phyloP scores from a whole-genome alignment of 2,888 invertebrate genomes.

The Cryptocephalus moraei region DNA sequence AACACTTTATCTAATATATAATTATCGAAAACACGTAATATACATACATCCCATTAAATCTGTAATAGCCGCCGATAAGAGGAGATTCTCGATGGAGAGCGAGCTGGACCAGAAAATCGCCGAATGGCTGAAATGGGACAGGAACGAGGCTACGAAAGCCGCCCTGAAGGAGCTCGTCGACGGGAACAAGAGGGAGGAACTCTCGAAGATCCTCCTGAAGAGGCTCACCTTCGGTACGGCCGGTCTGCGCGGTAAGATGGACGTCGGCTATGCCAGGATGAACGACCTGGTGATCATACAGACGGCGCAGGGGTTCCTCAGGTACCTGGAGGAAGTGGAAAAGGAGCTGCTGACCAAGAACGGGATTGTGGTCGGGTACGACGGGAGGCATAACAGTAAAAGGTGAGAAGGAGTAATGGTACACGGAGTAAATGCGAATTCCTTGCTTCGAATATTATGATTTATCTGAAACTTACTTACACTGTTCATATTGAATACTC shows the following conservation, averaged over 20 bases:
- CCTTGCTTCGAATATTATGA: no score
- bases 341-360: conserved; percentile 46
- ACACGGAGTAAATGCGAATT: no score
- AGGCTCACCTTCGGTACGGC: conserved; percentile 86
- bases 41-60: no score
- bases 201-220: conserved; percentile 54
- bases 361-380: conserved; percentile 84
- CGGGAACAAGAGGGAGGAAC: conserved; percentile 45
- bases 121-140: conserved; percentile 68
- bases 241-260: conserved; percentile 86
- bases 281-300: conserved; percentile 95
- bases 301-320: conserved; percentile 81
- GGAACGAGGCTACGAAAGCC: conserved; percentile 53
- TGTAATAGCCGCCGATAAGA: no score
- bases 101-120: conserved; percentile 54
- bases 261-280: conserved; percentile 85
- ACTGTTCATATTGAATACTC: no score
- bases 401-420: conserved; percentile 75
- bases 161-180: conserved; percentile 53
- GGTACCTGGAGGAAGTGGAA: conserved; percentile 56
- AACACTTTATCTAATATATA: no score
- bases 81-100: background rate
- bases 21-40: no score
- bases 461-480: no score
- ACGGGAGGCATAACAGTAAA: conserved; percentile 59